These are phyloP conservation scores for Epinotia bilunana DNA, from an alignment of 2,888 invertebrate species.

Conservation along the genomic window DNA sequence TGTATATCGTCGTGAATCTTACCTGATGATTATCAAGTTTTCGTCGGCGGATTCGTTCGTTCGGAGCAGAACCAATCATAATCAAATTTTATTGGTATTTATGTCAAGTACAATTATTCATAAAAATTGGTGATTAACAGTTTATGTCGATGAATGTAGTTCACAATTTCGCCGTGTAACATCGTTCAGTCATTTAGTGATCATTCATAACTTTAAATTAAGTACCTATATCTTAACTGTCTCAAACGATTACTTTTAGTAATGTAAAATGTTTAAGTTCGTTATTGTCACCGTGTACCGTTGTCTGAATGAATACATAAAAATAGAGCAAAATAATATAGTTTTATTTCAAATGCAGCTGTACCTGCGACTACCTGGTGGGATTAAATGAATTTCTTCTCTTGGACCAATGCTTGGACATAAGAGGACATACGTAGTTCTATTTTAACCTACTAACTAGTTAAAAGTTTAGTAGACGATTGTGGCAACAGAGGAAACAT, in stretches of 20 bases:
- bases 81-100: conserved; percentile 49
- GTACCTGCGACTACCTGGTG: no score
- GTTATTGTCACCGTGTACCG: conserved; percentile 85
- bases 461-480: no score
- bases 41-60: conserved; percentile 26
- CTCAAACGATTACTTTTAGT: conserved; percentile 76
- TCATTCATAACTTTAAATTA: conserved; percentile 63
- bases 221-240: conserved; percentile 64
- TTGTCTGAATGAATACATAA: conserved; percentile 85
- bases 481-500: no score
- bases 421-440: no score
- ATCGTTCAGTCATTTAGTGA: conserved; percentile 61
- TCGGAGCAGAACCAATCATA: conserved; percentile 38
- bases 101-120: conserved; percentile 61
- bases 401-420: no score
- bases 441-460: no score
- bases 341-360: conserved; percentile 64
- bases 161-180: conserved; percentile 59
- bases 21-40: not conserved
- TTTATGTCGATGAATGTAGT: conserved; percentile 60
- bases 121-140: conserved; percentile 58
- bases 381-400: no score
- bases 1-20: not conserved
- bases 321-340: conserved; percentile 74
- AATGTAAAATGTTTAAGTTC: conserved; percentile 73